phyloP scores from a whole-genome alignment of 2,888 invertebrate species.

The Sepioteuthis lessoniana region DNA sequence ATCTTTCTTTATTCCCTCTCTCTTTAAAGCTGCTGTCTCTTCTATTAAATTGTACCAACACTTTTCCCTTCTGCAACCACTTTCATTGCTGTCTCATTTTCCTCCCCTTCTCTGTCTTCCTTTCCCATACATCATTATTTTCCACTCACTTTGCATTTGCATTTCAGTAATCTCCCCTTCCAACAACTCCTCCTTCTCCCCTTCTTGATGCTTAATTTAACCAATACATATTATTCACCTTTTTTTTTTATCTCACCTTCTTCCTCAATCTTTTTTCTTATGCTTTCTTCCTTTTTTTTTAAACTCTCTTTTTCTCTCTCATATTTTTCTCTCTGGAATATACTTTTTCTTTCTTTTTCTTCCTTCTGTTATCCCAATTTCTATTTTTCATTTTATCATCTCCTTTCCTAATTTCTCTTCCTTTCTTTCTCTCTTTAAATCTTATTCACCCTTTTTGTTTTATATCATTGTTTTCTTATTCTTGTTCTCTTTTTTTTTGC shows the following conservation, averaged over 20 bases:
- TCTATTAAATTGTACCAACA: background rate
- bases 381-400: background rate
- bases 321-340: background rate
- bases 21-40: background rate
- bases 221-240: background rate
- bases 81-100: background rate
- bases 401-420: background rate
- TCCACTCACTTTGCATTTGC: background rate
- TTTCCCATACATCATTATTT: background rate
- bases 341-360: background rate
- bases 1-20: background rate
- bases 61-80: background rate
- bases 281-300: background rate
- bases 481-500: background rate
- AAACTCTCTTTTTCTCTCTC: background rate
- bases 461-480: background rate
- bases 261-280: background rate
- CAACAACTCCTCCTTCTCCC: background rate
- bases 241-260: background rate
- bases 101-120: background rate
- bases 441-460: background rate
- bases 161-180: slow-evolving; percentile 36
- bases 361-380: background rate
- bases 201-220: background rate
- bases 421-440: background rate